Base-by-base conservation (phyloP, 2,797 vertebrate species). In the Alauda arvensis region DNA sequence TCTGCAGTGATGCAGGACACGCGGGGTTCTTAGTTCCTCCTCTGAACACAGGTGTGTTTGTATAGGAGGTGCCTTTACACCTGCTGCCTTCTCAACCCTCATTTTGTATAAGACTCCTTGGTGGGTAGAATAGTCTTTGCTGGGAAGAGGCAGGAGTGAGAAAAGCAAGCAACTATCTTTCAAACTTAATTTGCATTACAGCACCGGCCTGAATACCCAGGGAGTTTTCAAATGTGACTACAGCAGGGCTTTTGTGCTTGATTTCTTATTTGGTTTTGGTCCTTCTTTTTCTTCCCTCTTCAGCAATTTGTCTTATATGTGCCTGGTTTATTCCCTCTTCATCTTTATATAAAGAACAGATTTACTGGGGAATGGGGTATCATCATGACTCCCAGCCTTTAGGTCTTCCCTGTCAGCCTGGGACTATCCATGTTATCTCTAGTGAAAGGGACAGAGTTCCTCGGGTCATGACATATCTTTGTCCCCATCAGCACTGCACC, bases 21-120 rank as follows among this genome's bases (percentile, higher is more conserved):
- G 6, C 0, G 0, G n/a, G 10, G 10, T 5, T 56, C 65, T 74
- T 45, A 21, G 29, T 31, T 29, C 18, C 61, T 77, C 8, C 42
- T 74, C 49, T 74, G 56, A 82, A 3, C 39, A 34, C 18, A 61
- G 45, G 15, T 33, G 25, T 1, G 1, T 60, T 52, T 3, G 3
- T 29, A 46, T 4, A 56, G 21, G 12, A 75, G 34, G 4, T 87
- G 23, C 6, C 24, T 65, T 76, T 4, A 33, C 1, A 3, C 14
- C 53, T 71, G 18, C 15, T 81, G 40, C 26, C 29, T 84, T 85
- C 59, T 84, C 31, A 62, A 16, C 26, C 19, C 18, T 65, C 12
- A 6, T 77, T 61, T 65, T 68, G 24, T 34, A 16, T 39, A 61
- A 43, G 19, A 67, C 34, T 46, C 75, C 48, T 26, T 61, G 33